Conservation (phyloP, 2,888 invertebrate genomes). For the Tortrix viridana region DNA sequence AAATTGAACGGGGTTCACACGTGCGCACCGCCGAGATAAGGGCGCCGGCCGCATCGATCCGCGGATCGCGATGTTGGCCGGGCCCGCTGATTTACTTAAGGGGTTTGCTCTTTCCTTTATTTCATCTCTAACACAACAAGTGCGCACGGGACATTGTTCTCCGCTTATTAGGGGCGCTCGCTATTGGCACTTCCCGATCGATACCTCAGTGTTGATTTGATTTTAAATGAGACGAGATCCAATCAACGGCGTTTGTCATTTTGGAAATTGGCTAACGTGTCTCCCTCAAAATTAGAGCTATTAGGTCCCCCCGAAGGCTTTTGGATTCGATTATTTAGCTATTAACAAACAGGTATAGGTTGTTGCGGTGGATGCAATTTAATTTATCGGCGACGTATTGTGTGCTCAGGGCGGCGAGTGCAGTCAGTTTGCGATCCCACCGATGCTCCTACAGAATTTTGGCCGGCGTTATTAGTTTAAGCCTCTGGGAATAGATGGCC, state of each 20-base stretch:
- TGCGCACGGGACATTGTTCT: slow-evolving; percentile 57
- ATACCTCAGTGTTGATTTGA: slow-evolving; percentile 29
- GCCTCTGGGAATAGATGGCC: slow-evolving; percentile 55
- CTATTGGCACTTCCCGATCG: slow-evolving; percentile 18
- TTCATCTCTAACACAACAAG: slow-evolving; percentile 61
- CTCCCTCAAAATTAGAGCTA: slow-evolving; percentile 60
- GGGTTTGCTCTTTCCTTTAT: slow-evolving; percentile 79
- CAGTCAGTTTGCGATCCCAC: slow-evolving; percentile 32
- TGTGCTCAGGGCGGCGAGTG: slow-evolving; percentile 42
- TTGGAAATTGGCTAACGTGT: slow-evolving; percentile 46
- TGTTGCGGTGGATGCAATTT: slow-evolving; percentile 66
- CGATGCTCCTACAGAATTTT: slow-evolving; percentile 41
- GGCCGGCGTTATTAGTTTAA: slow-evolving; percentile 56
- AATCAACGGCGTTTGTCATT: slow-evolving; percentile 39
- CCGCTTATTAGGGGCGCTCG: slow-evolving; percentile 36
- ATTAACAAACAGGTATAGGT: slow-evolving; percentile 59
- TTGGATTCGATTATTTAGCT: slow-evolving; percentile 69
- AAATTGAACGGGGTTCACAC: slow-evolving; percentile 84
- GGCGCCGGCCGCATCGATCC: slow-evolving; percentile 71
- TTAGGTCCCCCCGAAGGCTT: slow-evolving; percentile 48
- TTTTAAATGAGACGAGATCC: slow-evolving; percentile 35
- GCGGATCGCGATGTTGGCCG: slow-evolving; percentile 66
- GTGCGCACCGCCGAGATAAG: slow-evolving; percentile 80
- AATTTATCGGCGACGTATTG: slow-evolving; percentile 64
- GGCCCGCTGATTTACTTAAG: slow-evolving; percentile 71